Evolutionary conservation across 2,113 vertebrate genomes (phyloP), one percentile per base, ranked within the genome.

Genomic region (Ptychochromis oligacanthus): DNA sequence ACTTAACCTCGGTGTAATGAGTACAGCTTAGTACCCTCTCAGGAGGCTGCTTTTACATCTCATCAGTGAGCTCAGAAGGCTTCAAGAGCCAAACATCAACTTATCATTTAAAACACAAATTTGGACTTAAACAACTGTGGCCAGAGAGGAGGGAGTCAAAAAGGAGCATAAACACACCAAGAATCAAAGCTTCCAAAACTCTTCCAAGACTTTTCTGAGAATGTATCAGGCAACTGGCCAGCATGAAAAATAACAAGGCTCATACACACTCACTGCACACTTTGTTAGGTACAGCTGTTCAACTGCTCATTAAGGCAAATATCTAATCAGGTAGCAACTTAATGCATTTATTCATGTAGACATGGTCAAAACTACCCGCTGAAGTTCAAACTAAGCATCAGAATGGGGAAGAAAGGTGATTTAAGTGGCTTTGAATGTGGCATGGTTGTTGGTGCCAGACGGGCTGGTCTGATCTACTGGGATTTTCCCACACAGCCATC

Each of bases 1-100:
- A 65, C 62, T 87, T 85, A 79, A 75, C 76, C 77, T 79, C 58
- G 3, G 43, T 34, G 59, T 87, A 76, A 84, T 78, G 82, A 87
- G 54, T 17, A 65, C 34, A 75, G 72, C 64, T 84, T 46, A 56
- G 58, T 55, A 34, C 54, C 83, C 20, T 61, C 81, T 83, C 59
- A n/a, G 46, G 81, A 78, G 61, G 64, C 56, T 46, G 61, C 55
- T 83, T 83, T 64, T 17, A 17, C 64, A 52, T 61, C 61, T 76
- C 80, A 77, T 75, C 84, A 81, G 59, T 65, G 70, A 80, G 65
- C 58, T 77, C 8, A 4, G 36, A 58, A 36, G 70, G 34, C n/a
- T 81, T 56, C 38, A 26, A 80, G 59, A 38, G 4, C 36, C 43
- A 62, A 80, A 76, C 67, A 64, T 81, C 61, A 54, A 8, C 67